Percentiles rank a stretch among this genome's conserved stretches.
Evolutionary conservation across 2,797 vertebrate species (phyloP).

Genomic region (Coccyzus lansbergi): DNA sequence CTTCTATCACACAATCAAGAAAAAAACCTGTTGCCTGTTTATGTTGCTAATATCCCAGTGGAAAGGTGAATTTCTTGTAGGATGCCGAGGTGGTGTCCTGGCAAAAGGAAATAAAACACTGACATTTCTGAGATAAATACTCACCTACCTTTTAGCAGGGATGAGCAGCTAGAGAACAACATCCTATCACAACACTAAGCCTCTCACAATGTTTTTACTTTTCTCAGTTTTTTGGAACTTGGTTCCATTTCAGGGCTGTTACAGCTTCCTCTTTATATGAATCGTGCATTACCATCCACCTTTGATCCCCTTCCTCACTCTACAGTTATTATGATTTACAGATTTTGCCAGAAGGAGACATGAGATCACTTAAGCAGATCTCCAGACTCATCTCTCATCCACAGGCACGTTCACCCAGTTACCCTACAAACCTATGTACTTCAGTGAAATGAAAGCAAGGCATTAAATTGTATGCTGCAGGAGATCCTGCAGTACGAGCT

Average conservation of each 20-base stretch:
- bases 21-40: background rate
- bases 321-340: background rate
- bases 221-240: background rate
- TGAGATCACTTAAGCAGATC: background rate
- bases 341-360: background rate
- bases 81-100: background rate
- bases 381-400: background rate
- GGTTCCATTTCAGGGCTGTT: background rate
- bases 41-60: background rate
- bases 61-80: background rate
- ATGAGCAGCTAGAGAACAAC: background rate
- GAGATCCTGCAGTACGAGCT: background rate
- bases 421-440: background rate
- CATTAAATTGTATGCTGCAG: background rate
- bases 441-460: constrained; percentile 1
- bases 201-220: background rate
- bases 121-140: background rate
- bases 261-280: background rate
- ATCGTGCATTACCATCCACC: background rate
- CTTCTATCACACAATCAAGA: background rate
- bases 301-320: background rate
- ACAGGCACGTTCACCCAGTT: background rate
- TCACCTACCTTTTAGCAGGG: background rate
- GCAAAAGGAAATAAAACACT: background rate
- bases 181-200: background rate